Evolutionary conservation across 2,888 invertebrate genomes (phyloP).

Genomic region (Ophioninae sp.): DNA sequence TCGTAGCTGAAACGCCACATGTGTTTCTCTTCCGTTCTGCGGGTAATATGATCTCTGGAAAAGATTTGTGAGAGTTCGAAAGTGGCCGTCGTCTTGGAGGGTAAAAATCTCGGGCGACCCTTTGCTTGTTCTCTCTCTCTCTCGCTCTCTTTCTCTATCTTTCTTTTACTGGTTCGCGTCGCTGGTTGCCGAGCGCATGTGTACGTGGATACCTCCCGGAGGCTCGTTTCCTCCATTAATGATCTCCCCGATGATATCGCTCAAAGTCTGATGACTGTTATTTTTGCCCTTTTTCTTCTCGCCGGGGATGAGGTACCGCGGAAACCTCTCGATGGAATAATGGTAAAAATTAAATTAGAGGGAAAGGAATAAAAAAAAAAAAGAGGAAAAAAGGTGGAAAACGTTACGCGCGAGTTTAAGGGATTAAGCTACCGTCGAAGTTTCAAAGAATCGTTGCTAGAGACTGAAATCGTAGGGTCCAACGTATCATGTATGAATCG

Average conservation of each 20-base stretch:
- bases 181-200: background rate
- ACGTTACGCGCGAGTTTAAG: background rate
- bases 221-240: constrained; percentile 11
- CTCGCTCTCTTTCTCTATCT: background rate
- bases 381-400: background rate
- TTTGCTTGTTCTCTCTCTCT: background rate
- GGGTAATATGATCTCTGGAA: constrained; percentile 39
- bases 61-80: constrained; percentile 18
- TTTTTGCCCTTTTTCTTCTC: constrained; percentile 41
- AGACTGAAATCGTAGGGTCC: too few species aligned
- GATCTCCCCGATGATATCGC: constrained; percentile 19
- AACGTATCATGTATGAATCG: too few species aligned
- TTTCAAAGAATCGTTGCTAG: too few species aligned
- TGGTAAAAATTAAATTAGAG: background rate
- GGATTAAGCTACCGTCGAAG: too few species aligned
- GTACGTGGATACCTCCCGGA: background rate
- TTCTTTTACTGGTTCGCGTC: constrained; percentile 1
- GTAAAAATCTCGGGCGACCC: constrained; percentile 37
- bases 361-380: background rate
- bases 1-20: constrained; percentile 22
- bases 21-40: constrained; percentile 18
- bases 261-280: constrained; percentile 55
- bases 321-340: constrained; percentile 23
- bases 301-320: background rate
- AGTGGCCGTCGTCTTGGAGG: constrained; percentile 7